These are phyloP conservation scores for Tenualosa thibaudeaui DNA, from an alignment of 2,797 vertebrate species.

Conservation along the genomic window DNA sequence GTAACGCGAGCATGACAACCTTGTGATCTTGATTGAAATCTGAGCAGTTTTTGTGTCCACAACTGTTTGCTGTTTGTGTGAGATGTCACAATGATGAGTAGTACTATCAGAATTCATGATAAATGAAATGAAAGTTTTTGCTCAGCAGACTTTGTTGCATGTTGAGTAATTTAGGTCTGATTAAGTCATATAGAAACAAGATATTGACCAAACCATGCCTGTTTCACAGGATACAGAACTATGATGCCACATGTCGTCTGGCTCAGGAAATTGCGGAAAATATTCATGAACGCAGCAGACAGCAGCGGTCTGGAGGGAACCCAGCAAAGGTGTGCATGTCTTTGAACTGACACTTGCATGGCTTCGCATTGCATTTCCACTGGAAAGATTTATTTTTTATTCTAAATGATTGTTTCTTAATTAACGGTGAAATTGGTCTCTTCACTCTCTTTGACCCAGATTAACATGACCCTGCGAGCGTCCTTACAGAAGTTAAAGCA, in stretches of 20 bases:
- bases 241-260: constrained; percentile 85
- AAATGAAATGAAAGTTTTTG: no score
- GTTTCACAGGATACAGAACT: constrained; percentile 80
- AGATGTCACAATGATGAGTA: no score
- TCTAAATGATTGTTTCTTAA: neutral
- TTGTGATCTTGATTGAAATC: constrained; percentile 42
- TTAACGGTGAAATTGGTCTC: neutral
- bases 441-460: constrained; percentile 63
- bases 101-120: no score
- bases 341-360: no score
- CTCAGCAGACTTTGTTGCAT: no score
- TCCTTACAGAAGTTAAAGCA: constrained; percentile 88
- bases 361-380: neutral
- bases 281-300: constrained; percentile 86
- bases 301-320: constrained; percentile 86
- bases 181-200: neutral
- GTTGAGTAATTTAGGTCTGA: no score
- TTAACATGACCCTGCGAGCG: constrained; percentile 84
- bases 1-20: constrained; percentile 10
- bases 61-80: no score
- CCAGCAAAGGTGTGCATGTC: constrained; percentile 80
- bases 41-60: neutral
- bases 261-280: constrained; percentile 93
- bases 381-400: neutral
- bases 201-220: neutral